Percentiles rank a stretch among this genome's conserved stretches.
These are phyloP conservation scores for Characodon lateralis DNA, from an alignment of 2,797 vertebrate genomes.

Conservation along the genomic window DNA sequence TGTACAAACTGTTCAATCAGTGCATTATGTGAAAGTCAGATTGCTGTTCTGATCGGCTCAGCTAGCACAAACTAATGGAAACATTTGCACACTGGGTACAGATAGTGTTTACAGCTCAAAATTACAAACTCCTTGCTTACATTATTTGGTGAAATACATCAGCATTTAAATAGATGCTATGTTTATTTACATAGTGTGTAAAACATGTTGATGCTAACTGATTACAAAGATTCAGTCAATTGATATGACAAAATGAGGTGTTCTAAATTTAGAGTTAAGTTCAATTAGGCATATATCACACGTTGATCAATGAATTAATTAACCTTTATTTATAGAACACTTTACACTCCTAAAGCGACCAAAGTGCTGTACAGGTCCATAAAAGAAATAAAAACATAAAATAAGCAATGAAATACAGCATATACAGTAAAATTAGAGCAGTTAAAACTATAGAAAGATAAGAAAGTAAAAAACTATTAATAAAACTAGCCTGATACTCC, in stretches of 20 bases:
- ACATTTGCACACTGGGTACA: constrained; percentile 72
- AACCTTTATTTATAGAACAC: too few species aligned
- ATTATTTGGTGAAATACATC: constrained; percentile 60
- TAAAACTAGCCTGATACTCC: too few species aligned
- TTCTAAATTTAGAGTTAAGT: constrained; percentile 31
- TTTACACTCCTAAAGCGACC: too few species aligned
- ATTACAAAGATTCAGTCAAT: constrained; percentile 47
- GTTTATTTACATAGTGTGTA: constrained; percentile 51
- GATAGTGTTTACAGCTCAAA: constrained; percentile 58
- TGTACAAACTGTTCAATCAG: constrained; percentile 77
- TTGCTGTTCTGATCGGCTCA: constrained; percentile 72
- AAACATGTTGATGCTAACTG: constrained; percentile 51
- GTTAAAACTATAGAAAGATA: too few species aligned
- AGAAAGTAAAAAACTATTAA: too few species aligned
- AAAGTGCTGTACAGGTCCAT: too few species aligned
- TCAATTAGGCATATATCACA: constrained; percentile 13
- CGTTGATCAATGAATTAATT: neutral
- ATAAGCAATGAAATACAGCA: too few species aligned
- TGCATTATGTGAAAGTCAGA: constrained; percentile 68
- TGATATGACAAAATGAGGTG: constrained; percentile 13
- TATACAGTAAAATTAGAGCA: too few species aligned
- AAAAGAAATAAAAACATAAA: too few species aligned
- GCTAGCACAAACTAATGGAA: constrained; percentile 70
- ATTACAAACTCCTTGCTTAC: constrained; percentile 54
- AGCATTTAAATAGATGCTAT: constrained; percentile 48